A percentile compares a stretch with the other conserved stretches of the same genome.
Evolutionary conservation across 2,113 vertebrate species (phyloP).

Genomic region (Murina feae): DNA sequence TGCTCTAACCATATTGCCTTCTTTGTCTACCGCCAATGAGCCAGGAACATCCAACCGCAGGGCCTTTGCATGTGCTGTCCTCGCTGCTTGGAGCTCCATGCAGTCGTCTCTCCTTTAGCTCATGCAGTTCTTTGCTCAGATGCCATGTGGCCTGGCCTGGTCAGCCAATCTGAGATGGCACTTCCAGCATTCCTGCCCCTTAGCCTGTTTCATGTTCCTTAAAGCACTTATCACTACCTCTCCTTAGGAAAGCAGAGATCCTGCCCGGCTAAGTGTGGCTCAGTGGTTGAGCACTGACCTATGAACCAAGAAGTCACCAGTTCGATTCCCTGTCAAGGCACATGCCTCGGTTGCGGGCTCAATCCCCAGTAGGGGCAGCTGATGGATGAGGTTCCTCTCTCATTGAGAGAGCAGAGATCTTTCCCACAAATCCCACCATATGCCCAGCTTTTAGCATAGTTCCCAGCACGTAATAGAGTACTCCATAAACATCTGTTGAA

Average conservation of each 20-base stretch:
- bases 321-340: no score
- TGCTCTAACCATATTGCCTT: not conserved
- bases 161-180: not conserved
- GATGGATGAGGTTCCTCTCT: no score
- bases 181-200: not conserved
- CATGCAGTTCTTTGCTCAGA: not conserved
- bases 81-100: not conserved
- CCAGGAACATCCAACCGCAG: not conserved
- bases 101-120: not conserved
- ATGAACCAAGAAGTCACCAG: no score
- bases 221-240: not conserved
- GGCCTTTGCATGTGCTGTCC: not conserved
- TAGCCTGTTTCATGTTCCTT: not conserved
- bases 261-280: no score
- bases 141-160: not conserved
- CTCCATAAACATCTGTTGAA: not conserved
- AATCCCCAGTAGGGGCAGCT: no score
- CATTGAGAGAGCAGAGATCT: not conserved
- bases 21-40: not conserved
- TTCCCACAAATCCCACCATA: not conserved
- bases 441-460: not conserved
- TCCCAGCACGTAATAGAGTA: not conserved
- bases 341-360: no score
- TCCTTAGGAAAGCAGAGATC: not conserved
- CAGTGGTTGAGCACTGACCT: no score